These are phyloP conservation scores for Uria lomvia DNA, from an alignment of 2,113 vertebrate genomes.

Conservation along the genomic window DNA sequence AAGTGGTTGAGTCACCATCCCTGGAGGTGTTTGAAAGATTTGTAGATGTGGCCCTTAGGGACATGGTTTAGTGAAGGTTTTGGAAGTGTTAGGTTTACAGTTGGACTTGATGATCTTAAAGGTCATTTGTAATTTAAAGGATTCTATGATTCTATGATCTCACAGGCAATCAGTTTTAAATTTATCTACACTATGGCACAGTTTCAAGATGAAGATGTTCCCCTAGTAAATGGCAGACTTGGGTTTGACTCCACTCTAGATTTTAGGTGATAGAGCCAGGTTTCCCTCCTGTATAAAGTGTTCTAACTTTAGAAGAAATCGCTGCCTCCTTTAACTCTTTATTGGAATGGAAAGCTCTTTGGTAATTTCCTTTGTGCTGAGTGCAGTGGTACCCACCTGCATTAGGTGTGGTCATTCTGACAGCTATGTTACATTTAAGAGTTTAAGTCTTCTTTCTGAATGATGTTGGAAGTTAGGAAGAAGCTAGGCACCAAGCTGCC, in stretches of 20 bases:
- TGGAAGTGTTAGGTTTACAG: background rate
- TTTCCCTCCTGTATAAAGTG: background rate
- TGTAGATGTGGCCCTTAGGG: background rate
- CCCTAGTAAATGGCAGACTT: background rate
- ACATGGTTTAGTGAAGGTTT: background rate
- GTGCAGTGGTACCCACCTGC: fast-evolving
- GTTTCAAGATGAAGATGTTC: background rate
- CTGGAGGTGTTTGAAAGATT: background rate
- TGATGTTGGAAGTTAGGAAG: background rate
- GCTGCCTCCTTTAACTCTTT: background rate
- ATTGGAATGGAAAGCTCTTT: background rate
- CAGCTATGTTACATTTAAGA: background rate
- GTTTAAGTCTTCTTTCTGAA: background rate
- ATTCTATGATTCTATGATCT: background rate
- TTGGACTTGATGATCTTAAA: background rate
- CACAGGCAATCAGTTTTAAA: background rate
- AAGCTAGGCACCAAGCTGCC: background rate
- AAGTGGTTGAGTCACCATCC: too few species aligned
- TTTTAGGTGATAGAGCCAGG: background rate
- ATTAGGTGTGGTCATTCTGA: background rate
- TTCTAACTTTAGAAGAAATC: background rate
- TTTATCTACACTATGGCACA: background rate
- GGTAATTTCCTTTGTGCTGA: background rate
- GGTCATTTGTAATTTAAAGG: background rate
- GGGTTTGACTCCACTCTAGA: background rate